These are phyloP conservation scores for Triplophysa dalaica DNA, from an alignment of 2,113 vertebrate genomes.

Conservation along the genomic window DNA sequence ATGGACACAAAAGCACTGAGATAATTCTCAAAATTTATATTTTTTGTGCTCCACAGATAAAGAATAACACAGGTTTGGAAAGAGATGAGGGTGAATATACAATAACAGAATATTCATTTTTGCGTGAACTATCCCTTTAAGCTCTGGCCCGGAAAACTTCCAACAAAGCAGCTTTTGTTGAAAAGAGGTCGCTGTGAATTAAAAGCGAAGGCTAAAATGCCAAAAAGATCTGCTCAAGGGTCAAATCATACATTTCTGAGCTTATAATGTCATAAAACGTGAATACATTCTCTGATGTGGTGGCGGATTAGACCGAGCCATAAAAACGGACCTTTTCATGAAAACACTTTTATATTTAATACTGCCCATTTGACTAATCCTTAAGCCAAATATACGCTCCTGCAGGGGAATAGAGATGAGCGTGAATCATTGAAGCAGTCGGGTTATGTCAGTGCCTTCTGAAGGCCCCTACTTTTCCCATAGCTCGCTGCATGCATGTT, in stretches of 20 bases:
- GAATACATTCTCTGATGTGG: neutral
- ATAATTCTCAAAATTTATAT: no score
- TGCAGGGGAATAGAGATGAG: neutral
- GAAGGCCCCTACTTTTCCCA: neutral
- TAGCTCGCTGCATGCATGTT: neutral
- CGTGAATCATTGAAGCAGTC: neutral
- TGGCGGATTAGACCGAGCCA: neutral
- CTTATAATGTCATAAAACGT: neutral
- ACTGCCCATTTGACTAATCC: neutral
- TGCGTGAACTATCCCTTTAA: neutral
- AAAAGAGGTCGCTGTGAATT: neutral
- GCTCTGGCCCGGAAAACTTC: neutral
- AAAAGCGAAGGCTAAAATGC: neutral
- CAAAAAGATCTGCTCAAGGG: slow-evolving; percentile 1
- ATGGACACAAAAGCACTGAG: no score
- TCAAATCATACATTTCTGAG: neutral
- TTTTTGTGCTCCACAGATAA: no score
- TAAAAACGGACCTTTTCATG: neutral
- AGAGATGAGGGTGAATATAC: no score
- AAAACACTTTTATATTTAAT: slow-evolving; percentile 13
- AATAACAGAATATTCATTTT: no score
- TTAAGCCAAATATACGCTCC: neutral
- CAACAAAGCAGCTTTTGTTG: neutral
- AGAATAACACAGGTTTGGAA: no score
- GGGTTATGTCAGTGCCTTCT: neutral